Percentiles rank a stretch among this genome's conserved stretches.
phyloP scores from a whole-genome alignment of 1,140 invertebrate species.

The Metaphire vulgaris region DNA sequence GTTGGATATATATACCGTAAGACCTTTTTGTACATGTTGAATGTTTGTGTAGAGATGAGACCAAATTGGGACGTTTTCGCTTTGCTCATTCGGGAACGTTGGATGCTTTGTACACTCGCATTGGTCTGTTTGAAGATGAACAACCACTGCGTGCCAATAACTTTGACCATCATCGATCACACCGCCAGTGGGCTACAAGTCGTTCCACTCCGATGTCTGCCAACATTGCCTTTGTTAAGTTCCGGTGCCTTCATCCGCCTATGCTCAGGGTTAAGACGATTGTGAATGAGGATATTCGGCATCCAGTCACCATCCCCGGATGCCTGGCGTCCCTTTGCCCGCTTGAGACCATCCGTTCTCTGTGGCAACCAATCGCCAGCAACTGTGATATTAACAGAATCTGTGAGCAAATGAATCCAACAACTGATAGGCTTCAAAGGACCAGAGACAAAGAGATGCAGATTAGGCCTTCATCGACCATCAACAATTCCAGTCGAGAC shows the following conservation, averaged over 20 bases:
- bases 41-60: constrained; percentile 2
- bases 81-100: neutral
- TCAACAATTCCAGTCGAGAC: too few species aligned
- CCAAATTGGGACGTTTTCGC: neutral
- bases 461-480: too few species aligned
- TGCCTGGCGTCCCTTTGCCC: neutral
- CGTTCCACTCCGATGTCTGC: neutral
- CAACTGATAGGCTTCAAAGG: too few species aligned
- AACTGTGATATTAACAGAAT: neutral
- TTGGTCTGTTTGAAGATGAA: neutral
- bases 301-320: neutral
- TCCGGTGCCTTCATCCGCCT: neutral
- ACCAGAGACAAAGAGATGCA: too few species aligned
- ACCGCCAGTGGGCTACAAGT: neutral
- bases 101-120: neutral
- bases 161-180: neutral
- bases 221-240: neutral
- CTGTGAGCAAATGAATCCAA: too few species aligned
- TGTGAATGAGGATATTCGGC: neutral
- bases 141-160: neutral
- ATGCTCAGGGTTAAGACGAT: neutral
- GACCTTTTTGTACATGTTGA: too few species aligned
- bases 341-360: neutral
- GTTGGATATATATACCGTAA: too few species aligned
- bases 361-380: neutral